Evolutionary conservation across 2,113 vertebrate genomes (phyloP), one percentile per base, ranked within the genome.

Genomic region (Corythaeola cristata): DNA sequence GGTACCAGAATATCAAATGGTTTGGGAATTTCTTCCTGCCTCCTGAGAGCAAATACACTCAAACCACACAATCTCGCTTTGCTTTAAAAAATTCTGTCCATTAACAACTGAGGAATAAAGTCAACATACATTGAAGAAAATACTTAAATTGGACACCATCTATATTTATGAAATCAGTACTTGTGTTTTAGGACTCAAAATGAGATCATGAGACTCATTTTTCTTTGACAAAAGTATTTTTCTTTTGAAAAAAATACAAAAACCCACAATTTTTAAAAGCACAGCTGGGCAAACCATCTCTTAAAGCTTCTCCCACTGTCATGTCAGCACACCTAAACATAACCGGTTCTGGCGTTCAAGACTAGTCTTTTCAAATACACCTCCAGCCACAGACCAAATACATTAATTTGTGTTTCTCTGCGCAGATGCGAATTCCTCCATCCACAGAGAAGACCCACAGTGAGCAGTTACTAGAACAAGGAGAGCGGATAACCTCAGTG

Each of bases 271-370:
- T 90, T 62, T 60, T 50, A 55, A 96, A 86, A 81, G 32, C 67
- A n/a, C 37, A 92, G 27, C 9, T 69, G 72, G 45, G 15, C 11
- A 95, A 86, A 83, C 4, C 12, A 27, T 22, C 41, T 88, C 82
- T 45, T 41, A 12, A 84, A 85, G 50, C 35, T 76, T 67, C 56
- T 93, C 47, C 37, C 32, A 23, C 66, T 52, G 30, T 30, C 52
- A 27, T 0, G 0, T 45, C 37, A 78, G 39, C 35, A 52, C 9
- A 78, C 44, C 47, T 30, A 9, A 55, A 85, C 2, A 3, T 4
- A 68, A 44, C 35, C 66, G 37, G 12, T 76, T 28, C 58, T 74
- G 33, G 5, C 37, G 45, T 23, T 86, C 23, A 63, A 35, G 44
- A 60, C 78, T 8, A 72, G 23, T 35, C 37, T 95, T 95, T 82